phyloP scores from a whole-genome alignment of 2,888 invertebrate genomes.

The Troilus luridus region DNA sequence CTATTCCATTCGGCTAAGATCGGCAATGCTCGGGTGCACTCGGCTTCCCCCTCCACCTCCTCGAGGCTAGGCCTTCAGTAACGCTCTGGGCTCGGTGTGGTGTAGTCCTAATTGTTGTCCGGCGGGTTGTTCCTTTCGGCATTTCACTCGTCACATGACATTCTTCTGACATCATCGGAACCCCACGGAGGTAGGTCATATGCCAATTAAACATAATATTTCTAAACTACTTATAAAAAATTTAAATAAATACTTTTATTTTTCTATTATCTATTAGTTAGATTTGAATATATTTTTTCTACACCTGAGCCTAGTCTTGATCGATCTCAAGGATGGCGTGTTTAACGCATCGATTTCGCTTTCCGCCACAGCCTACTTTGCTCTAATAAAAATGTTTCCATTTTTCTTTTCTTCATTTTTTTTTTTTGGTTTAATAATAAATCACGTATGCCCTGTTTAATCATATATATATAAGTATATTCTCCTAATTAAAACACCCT shows the following conservation, averaged over 20 bases:
- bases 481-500: not conserved
- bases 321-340: constrained; percentile 28
- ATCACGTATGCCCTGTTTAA: not conserved
- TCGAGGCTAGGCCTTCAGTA: not conserved
- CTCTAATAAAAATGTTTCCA: not conserved
- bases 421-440: not conserved
- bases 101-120: not conserved
- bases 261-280: not conserved
- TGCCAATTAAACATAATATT: not conserved
- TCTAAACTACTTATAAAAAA: not conserved
- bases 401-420: not conserved
- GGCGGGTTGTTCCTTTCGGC: not conserved
- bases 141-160: constrained; percentile 37
- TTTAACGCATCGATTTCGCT: constrained; percentile 9
- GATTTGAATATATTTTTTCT: constrained; percentile 22
- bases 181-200: constrained; percentile 45
- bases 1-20: not conserved
- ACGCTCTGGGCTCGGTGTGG: constrained; percentile 13
- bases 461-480: not conserved
- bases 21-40: not conserved
- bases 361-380: not conserved
- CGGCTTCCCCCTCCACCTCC: constrained; percentile 12
- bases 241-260: not conserved
- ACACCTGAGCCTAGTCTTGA: not conserved
- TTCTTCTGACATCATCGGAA: constrained; percentile 46